A percentile compares a stretch with the other conserved stretches of the same genome.
These are phyloP conservation scores for Mus spicilegus DNA, from an alignment of 2,113 vertebrate species.

Conservation along the genomic window DNA sequence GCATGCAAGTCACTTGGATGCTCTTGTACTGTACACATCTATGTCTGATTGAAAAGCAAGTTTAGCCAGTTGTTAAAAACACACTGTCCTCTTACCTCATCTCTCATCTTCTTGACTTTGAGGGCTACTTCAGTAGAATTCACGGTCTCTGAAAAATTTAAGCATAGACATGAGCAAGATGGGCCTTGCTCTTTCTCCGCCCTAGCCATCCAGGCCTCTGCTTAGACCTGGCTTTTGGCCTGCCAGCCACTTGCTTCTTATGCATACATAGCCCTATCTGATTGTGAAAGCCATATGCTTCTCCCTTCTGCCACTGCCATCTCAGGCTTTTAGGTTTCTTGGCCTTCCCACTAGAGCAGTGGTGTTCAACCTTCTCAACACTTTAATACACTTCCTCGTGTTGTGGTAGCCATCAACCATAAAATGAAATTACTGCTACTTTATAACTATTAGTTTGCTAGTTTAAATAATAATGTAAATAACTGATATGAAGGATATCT, in stretches of 20 bases:
- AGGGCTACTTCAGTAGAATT: background rate
- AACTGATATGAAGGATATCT: background rate
- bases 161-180: background rate
- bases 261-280: background rate
- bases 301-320: background rate
- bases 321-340: background rate
- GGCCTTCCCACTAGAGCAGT: background rate
- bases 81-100: background rate
- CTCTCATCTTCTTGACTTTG: background rate
- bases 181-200: fast-evolving
- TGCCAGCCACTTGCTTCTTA: background rate
- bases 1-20: background rate
- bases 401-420: background rate
- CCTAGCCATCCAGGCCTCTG: too few relatives aligned
- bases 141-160: background rate
- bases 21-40: background rate
- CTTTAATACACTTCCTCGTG: background rate
- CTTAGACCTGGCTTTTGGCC: background rate
- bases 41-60: background rate
- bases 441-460: background rate
- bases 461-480: background rate
- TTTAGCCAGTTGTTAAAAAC: background rate
- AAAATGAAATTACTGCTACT: background rate
- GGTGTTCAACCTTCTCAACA: background rate
- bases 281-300: background rate